Base-by-base conservation (phyloP, 1,140 invertebrate species). In the Drosophila athabasca region DNA sequence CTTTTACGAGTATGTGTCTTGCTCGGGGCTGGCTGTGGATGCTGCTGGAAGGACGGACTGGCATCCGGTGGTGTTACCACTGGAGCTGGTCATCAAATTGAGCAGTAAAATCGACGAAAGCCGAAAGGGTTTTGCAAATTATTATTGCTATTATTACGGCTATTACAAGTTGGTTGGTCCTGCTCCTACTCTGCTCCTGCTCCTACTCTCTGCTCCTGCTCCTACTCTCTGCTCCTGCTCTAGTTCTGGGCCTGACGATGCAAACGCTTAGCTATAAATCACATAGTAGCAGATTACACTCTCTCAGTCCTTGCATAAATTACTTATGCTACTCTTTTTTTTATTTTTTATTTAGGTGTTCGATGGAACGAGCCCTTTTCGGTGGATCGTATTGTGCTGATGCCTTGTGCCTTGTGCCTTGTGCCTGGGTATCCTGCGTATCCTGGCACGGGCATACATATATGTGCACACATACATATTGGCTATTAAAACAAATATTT, bases 71-170 rank as follows among this genome's bases (percentile, higher is more conserved):
- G 31, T 57, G 65, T 48, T 59, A 41, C 46, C 58, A 31, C 53
- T 58, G 75, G 44, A 9, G 8, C 52, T 57, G 71, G 58, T 57
- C 62, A 72, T 84, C 80, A 83, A 84, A 83, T 84, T 80, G 81
- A 84, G 72, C 80, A 71, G 76, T 85, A 69, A 81, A 87, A 75
- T 74, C 71, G 68, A 77, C 82, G 62, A 51, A 74, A 74, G 60
- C 62, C 75, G 62, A 87, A 85, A 81, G 82, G 82, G 75, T 76
- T 87, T 74, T 81, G 74, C 78, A 85, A 85, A 87, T 87, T 78
- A 87, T 87, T 87, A 85, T 85, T 75, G 74, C 68, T 77, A 87
- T 81, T 87, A 85, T 87, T 78, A 73, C 50, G 75, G 72, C 70
- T 72, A 82, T 75, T 75, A 87, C 74, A 88, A 79, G 70, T 77